phyloP scores from a whole-genome alignment of 53 echinoderm and acorn worm genomes.

The Luidia sarsii region DNA sequence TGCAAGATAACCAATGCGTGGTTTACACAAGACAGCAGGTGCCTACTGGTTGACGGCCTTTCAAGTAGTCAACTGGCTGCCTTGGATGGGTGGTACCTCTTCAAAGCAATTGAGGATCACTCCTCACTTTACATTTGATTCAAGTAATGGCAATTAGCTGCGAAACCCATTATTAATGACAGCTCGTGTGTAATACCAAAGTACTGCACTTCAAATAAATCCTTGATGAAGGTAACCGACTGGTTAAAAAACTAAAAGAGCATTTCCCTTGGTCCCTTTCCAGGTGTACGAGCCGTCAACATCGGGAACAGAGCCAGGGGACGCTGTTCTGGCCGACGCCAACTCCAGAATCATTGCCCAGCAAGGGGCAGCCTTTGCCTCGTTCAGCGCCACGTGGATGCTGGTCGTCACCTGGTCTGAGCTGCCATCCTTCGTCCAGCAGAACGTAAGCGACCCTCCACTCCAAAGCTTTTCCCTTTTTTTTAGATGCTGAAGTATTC shows the following conservation, averaged over 20 bases:
- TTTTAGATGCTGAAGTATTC: no score
- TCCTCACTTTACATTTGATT: no score
- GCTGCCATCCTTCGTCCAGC: conserved; percentile 65
- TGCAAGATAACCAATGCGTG: no score
- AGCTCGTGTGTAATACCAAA: not conserved
- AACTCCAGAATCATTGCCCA: conserved; percentile 55
- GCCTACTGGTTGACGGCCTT: no score
- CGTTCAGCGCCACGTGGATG: conserved; percentile 87
- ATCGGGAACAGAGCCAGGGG: conserved; percentile 29
- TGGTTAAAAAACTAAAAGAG: not conserved
- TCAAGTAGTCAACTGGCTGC: no score
- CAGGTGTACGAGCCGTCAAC: conserved; percentile 63
- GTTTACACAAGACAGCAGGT: no score
- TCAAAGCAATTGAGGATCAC: no score
- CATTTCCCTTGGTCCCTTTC: no score
- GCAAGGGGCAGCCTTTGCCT: conserved; percentile 50
- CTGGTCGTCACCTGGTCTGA: conserved; percentile 82
- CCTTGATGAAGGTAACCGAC: no score
- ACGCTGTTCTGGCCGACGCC: conserved; percentile 67
- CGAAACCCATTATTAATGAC: not conserved
- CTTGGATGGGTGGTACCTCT: no score
- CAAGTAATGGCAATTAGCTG: not conserved
- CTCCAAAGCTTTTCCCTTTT: no score
- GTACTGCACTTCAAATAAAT: not conserved
- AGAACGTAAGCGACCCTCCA: conserved; percentile 24